Evolutionary conservation across 2,888 invertebrate species (phyloP).

Genomic region (Pheosia gnoma): DNA sequence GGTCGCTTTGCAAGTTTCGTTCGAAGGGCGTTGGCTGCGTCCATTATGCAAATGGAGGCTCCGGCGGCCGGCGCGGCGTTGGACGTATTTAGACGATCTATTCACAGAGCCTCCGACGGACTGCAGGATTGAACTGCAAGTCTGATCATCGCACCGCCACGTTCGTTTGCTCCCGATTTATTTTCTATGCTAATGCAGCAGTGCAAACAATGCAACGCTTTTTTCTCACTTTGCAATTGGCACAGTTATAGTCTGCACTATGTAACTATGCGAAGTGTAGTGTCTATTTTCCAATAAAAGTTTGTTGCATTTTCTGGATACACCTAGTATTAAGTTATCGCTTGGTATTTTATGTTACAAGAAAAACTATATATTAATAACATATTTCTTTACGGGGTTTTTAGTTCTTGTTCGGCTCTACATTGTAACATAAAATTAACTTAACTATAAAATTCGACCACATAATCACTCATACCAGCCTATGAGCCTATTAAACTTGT

Average conservation of each 20-base stretch:
- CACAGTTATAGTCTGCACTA: conserved; percentile 25
- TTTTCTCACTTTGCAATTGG: conserved; percentile 29
- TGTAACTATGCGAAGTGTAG: conserved; percentile 9
- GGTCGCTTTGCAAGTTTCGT: conserved; percentile 56
- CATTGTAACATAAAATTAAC: too few relatives aligned
- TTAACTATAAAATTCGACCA: too few relatives aligned
- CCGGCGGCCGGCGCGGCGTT: conserved; percentile 38
- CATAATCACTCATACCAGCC: background rate
- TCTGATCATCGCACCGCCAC: conserved; percentile 44
- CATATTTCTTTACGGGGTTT: too few relatives aligned
- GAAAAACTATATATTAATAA: too few relatives aligned
- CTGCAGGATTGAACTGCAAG: conserved; percentile 51
- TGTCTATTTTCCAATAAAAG: conserved; percentile 23
- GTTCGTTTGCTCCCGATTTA: conserved; percentile 38
- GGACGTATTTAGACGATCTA: conserved; percentile 72
- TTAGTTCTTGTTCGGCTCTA: too few relatives aligned
- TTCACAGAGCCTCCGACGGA: conserved; percentile 55
- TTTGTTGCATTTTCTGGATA: conserved; percentile 20
- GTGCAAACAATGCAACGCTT: conserved; percentile 34
- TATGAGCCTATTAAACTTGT: background rate
- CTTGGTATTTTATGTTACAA: background rate
- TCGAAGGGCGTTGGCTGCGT: conserved; percentile 59
- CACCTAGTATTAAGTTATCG: conserved; percentile 12
- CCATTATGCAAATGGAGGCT: conserved; percentile 78
- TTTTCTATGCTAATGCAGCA: conserved; percentile 40